phyloP scores from a whole-genome alignment of 1,140 invertebrate species.

The Drosophila santomea region DNA sequence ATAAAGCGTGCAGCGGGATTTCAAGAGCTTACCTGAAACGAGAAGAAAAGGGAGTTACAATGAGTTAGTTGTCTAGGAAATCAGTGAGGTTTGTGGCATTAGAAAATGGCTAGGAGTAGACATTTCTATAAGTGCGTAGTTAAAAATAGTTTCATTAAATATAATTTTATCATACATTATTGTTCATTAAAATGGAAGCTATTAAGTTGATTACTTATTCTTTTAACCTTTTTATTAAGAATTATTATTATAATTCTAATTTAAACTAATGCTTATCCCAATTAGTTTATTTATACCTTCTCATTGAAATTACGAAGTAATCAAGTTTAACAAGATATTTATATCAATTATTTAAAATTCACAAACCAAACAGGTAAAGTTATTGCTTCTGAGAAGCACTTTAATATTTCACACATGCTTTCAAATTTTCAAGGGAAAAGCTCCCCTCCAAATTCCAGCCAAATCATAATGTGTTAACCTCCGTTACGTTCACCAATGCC shows the following conservation, averaged over 20 bases:
- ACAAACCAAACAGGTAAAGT: background rate
- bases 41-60: constrained; percentile 29
- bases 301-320: background rate
- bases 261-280: too few species aligned
- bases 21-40: constrained; percentile 66
- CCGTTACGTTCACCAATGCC: constrained; percentile 43
- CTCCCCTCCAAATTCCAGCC: background rate
- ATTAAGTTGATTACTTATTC: background rate
- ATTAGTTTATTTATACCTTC: too few species aligned
- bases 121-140: background rate
- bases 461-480: constrained; percentile 14
- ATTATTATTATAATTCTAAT: too few species aligned
- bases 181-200: background rate
- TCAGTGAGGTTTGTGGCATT: background rate
- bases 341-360: background rate
- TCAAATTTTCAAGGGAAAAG: background rate
- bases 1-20: constrained; percentile 15
- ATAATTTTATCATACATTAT: background rate
- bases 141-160: background rate
- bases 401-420: background rate
- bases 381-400: background rate
- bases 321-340: background rate
- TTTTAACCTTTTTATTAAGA: too few species aligned
- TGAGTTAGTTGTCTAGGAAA: constrained; percentile 7
- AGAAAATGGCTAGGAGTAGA: background rate